Evolutionary conservation across 1,140 invertebrate species (phyloP).

Genomic region (Brachionus rotundiformis): DNA sequence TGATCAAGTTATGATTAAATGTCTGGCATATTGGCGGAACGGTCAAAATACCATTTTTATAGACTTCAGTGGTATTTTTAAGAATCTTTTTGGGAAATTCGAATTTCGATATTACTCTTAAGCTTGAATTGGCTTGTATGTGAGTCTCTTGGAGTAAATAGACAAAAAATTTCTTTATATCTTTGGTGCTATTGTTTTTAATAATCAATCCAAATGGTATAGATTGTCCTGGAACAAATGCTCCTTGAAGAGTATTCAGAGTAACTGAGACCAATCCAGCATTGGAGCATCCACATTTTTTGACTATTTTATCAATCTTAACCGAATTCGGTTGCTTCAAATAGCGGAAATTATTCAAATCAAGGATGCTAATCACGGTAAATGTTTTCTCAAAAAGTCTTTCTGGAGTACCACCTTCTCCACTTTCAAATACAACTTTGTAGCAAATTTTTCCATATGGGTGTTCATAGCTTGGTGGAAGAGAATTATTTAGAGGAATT

Average conservation of each 20-base stretch:
- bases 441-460: conserved; percentile 50
- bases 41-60: conserved; percentile 6
- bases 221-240: conserved; percentile 31
- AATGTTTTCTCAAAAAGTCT: conserved; percentile 8
- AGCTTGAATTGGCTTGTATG: conserved; percentile 41
- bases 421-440: conserved; percentile 40
- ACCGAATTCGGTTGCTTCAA: conserved; percentile 10
- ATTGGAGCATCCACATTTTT: conserved; percentile 27
- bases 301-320: conserved; percentile 10
- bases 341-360: conserved; percentile 44
- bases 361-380: conserved; percentile 29
- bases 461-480: conserved; percentile 38
- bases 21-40: conserved; percentile 37
- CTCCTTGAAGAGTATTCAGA: conserved; percentile 12
- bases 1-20: conserved; percentile 46
- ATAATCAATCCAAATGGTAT: conserved; percentile 17
- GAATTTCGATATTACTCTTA: neutral
- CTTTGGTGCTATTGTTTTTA: conserved; percentile 29
- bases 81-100: conserved; percentile 19
- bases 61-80: conserved; percentile 31
- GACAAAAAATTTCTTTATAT: conserved; percentile 41
- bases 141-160: conserved; percentile 39
- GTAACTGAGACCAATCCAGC: neutral
- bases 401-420: neutral
- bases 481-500: neutral